Evolutionary conservation across 2,888 invertebrate species (phyloP), one percentile per base, ranked within the genome.

Genomic region (Papilio gigon): DNA sequence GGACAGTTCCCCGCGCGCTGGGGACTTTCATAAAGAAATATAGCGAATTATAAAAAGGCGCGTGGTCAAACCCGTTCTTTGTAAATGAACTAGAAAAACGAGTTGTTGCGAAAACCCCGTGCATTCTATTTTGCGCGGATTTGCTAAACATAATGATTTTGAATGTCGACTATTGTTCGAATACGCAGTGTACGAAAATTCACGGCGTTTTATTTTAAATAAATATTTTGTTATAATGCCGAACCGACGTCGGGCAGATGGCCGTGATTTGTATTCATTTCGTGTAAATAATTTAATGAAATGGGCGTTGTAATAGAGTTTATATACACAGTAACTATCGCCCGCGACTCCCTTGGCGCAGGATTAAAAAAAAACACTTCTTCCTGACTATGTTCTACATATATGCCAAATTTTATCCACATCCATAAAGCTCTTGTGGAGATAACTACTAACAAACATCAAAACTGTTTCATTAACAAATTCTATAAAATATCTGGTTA

Each of bases 41-140:
- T 85, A 78, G 89, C 90, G 82, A 88, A 87, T 87, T 83, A 82
- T 71, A 83, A 80, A 79, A 79, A 85, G 89, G 87, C 90, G 85
- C 90, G 90, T 86, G 89, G 81, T 83, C 75, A 72, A 84, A 89
- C 89, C 77, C 76, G 89, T 88, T 80, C 72, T 70, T 71, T 72
- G 71, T 73, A 77, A 83, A 83, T 79, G 75, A 84, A 90, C 90
- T 76, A 78, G 90, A 85, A 82, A 77, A 80, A 81, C 91, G 81
- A 83, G 90, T 91, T 89, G 78, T 74, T 66, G 71, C 72, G 76
- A 76, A 65, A 65, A 42, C 17, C 30, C 60, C 75, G 73, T 68
- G 75, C 75, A 75, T 78, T 78, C 77, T 77, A 82, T 81, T 87
- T 86, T 77, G 86, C 88, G 81, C 78, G 82, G 84, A 87, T 87